These are phyloP conservation scores for Triplophysa siluroides DNA, from an alignment of 2,113 vertebrate genomes.

Conservation along the genomic window DNA sequence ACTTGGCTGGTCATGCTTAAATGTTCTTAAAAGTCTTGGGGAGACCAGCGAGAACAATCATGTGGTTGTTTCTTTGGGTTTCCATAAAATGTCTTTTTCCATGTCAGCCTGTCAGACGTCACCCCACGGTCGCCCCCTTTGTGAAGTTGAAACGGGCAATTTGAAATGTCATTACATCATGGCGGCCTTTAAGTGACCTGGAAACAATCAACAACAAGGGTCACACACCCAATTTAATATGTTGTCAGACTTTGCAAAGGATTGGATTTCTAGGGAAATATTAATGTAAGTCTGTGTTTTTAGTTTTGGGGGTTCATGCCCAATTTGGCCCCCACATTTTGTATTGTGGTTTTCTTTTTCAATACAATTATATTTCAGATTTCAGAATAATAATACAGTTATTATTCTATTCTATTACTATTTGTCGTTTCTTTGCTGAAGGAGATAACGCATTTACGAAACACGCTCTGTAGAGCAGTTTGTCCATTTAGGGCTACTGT, in stretches of 20 bases:
- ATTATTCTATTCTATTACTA: too few relatives aligned
- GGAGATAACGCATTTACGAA: too few relatives aligned
- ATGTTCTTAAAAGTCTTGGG: background rate
- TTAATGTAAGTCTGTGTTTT: background rate
- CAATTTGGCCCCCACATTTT: too few relatives aligned
- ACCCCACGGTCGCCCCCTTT: conserved; percentile 53
- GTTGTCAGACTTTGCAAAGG: conserved; percentile 26
- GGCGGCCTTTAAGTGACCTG: conserved; percentile 67
- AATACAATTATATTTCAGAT: too few relatives aligned
- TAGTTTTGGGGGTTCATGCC: background rate
- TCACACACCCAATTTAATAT: conserved; percentile 54
- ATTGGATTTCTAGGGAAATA: background rate
- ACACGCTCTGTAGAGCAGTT: too few relatives aligned
- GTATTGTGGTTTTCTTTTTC: too few relatives aligned
- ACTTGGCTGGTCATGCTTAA: background rate
- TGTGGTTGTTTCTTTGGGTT: conserved; percentile 23
- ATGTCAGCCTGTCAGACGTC: conserved; percentile 47
- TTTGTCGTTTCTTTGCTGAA: too few relatives aligned
- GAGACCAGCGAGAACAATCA: conserved; percentile 21
- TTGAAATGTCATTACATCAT: conserved; percentile 71
- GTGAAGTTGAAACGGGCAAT: conserved; percentile 56
- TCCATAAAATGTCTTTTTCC: conserved; percentile 8
- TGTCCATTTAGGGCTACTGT: too few relatives aligned
- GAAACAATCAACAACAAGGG: conserved; percentile 66
- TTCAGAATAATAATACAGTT: too few relatives aligned